Conservation (phyloP, 2,797 vertebrate genomes). For the Pipistrellus pygmaeus region DNA sequence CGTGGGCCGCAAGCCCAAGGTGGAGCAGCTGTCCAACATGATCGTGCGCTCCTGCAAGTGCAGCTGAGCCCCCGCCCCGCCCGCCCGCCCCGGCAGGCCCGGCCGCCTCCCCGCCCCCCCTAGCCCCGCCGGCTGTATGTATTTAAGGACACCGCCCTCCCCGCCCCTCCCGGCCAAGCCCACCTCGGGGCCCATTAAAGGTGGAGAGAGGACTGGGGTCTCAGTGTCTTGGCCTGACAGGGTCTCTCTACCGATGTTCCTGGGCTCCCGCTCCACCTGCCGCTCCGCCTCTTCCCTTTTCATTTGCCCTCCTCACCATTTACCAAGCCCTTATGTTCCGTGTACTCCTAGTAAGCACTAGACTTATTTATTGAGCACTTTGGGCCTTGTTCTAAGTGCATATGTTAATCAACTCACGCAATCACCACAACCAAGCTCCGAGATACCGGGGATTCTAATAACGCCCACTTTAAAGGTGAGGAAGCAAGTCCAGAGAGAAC, state of each 20-base stretch:
- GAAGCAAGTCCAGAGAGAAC: not conserved
- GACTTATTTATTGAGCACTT: not conserved
- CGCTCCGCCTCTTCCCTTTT: not conserved
- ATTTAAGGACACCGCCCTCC: constrained; percentile 79
- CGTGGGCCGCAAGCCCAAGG: constrained; percentile 93
- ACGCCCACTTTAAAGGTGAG: not conserved
- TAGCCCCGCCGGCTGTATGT: constrained; percentile 68
- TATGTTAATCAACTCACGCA: not conserved
- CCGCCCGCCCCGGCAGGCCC: constrained; percentile 63
- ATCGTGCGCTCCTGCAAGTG: constrained; percentile 95
- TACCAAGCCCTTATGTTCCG: not conserved
- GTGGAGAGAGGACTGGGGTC: constrained; percentile 72
- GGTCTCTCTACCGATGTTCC: not conserved
- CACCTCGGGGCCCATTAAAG: constrained; percentile 78
- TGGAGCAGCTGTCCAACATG: constrained; percentile 97
- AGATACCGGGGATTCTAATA: not conserved
- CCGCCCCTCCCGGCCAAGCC: not conserved
- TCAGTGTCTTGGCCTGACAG: constrained; percentile 63
- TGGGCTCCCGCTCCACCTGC: not conserved
- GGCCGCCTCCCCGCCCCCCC: constrained; percentile 1
- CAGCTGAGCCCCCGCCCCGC: constrained; percentile 88
- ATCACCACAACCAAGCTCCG: not conserved
- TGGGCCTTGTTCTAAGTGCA: not conserved
- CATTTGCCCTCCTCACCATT: not conserved
- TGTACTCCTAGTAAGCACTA: not conserved